phyloP scores from a whole-genome alignment of 2,888 invertebrate genomes.

The Bhutanitis thaidina region DNA sequence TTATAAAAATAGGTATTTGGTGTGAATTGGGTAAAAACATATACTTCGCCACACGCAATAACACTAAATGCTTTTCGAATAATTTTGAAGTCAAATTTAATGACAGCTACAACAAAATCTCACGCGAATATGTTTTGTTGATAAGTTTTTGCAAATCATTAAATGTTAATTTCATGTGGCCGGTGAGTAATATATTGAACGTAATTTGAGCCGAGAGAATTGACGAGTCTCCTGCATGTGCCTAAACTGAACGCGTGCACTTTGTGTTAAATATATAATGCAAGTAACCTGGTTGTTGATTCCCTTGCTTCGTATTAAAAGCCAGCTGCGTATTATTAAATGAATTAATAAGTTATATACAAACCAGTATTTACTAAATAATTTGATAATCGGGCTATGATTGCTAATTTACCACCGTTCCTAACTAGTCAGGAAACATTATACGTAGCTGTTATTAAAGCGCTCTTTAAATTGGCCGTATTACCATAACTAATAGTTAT shows the following conservation, averaged over 20 bases:
- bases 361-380: conserved; percentile 29
- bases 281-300: conserved; percentile 24
- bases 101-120: conserved; percentile 4
- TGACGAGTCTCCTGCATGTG: conserved; percentile 28
- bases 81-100: not conserved
- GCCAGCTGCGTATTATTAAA: conserved; percentile 48
- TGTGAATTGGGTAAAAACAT: no score
- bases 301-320: conserved; percentile 15
- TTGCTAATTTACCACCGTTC: conserved; percentile 27
- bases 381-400: conserved; percentile 39
- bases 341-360: conserved; percentile 35
- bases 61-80: no score
- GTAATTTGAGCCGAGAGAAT: conserved; percentile 52
- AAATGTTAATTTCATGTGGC: conserved; percentile 58
- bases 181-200: conserved; percentile 62
- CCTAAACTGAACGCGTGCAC: conserved; percentile 31
- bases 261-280: conserved; percentile 44
- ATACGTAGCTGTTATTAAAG: not conserved
- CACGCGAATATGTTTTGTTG: conserved; percentile 44
- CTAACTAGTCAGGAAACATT: conserved; percentile 1
- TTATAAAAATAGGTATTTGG: no score
- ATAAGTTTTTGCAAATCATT: conserved; percentile 63
- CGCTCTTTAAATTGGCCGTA: not conserved
- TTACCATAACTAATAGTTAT: not conserved
- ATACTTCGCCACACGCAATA: no score